Evolutionary conservation across 92 coral and sea anemone genomes (phyloP).

Genomic region (Metridium senile): DNA sequence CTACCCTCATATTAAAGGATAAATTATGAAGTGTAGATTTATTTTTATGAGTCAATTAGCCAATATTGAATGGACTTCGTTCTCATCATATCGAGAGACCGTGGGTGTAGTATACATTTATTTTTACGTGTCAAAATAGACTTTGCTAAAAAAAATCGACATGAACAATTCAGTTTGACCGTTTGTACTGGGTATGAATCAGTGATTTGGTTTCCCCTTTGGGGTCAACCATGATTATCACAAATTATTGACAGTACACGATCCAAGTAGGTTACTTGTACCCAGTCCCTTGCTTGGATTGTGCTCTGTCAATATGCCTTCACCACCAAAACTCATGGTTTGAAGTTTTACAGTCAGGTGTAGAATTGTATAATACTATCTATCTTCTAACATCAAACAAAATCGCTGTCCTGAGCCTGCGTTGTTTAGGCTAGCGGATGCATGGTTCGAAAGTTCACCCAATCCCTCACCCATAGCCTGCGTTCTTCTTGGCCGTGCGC

Average conservation of each 20-base stretch:
- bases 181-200: not conserved
- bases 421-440: no score
- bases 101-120: not conserved
- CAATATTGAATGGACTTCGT: not conserved
- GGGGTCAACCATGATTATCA: slow-evolving; percentile 1
- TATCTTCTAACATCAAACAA: no score
- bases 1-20: not conserved
- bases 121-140: not conserved
- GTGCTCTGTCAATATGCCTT: not conserved
- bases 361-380: no score
- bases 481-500: no score
- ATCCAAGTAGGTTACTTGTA: not conserved
- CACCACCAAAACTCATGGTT: not conserved
- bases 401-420: no score
- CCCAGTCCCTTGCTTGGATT: not conserved
- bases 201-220: not conserved
- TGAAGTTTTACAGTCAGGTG: not conserved
- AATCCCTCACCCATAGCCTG: no score
- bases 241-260: not conserved
- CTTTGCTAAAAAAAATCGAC: not conserved
- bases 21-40: not conserved
- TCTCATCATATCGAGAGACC: not conserved
- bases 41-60: not conserved
- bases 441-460: no score
- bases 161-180: slow-evolving; percentile 3